phyloP scores from a whole-genome alignment of 2,113 vertebrate genomes.

The Oophaga pumilio region DNA sequence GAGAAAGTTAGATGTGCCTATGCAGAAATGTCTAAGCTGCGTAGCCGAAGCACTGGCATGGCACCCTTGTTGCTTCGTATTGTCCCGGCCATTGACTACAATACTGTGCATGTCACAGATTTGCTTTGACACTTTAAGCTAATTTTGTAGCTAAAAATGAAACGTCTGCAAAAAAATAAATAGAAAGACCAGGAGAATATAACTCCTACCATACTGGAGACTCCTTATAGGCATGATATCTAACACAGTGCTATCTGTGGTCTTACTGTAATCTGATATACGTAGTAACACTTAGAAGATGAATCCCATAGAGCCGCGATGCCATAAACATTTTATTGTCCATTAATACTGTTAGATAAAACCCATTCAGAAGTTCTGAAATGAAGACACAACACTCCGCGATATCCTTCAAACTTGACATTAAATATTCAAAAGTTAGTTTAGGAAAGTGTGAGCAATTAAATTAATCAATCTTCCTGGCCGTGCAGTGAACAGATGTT shows the following conservation, averaged over 20 bases:
- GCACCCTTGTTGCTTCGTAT: background rate
- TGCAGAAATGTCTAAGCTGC: background rate
- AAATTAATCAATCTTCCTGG: slow-evolving; percentile 98
- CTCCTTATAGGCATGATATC: background rate
- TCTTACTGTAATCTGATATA: background rate
- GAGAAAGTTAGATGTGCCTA: background rate
- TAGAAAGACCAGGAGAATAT: background rate
- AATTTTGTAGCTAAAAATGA: no score
- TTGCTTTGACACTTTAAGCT: no score
- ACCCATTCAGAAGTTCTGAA: slow-evolving; percentile 61
- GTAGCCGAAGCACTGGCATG: background rate
- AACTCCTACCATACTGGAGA: background rate
- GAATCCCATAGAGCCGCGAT: no score
- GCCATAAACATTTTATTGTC: background rate
- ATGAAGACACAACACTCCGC: slow-evolving; percentile 65
- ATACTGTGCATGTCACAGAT: no score
- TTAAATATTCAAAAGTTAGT: slow-evolving; percentile 95
- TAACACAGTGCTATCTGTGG: background rate
- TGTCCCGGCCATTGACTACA: background rate
- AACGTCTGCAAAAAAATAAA: background rate
- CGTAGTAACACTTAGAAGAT: background rate
- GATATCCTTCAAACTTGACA: slow-evolving; percentile 92
- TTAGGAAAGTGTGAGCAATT: slow-evolving; percentile 95
- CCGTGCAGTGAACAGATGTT: slow-evolving; percentile 94
- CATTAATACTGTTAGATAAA: slow-evolving; percentile 21